Evolutionary conservation across 2,113 vertebrate genomes (phyloP), one percentile per base, ranked within the genome.

Genomic region (Pelvicachromis taeniatus): DNA sequence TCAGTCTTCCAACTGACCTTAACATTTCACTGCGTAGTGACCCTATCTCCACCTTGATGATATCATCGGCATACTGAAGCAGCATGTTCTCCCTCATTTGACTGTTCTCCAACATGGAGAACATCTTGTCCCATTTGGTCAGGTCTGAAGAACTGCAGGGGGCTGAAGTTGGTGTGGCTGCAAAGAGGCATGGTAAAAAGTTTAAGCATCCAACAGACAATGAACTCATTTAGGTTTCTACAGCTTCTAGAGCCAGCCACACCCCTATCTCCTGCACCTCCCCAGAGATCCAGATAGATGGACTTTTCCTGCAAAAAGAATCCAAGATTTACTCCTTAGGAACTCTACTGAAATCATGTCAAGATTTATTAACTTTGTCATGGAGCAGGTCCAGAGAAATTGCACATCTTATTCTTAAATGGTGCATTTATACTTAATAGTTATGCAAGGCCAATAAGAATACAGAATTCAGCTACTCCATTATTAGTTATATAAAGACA

Each of bases 71-170:
- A 1, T 96, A 96, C 91, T 99, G 97, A 85, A 99, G 96, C 93
- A 99, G 93, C 97, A 98, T 98, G 94, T 96, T 97, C 94, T 99
- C 97, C 75, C 97, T 96, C 99, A 99, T 99, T 94, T 99, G 98
- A 0, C 98, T 98, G 96, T 99, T 97, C 96, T 99, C 99, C 80
- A 99, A 94, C 98, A 99, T 98, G 70, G 96, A 97, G 95, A 99
- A 99, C 63, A 99, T 95, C 92, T 99, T 99, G 96, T 99, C 98
- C 99, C 99, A 99, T 84, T 97, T 96, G 4, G 93, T 97, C 89
- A 96, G 93, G 58, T 98, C 97, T n/a, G 50, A 53, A 42, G 88
- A 84, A 14, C 92, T 89, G 86, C 98, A 99, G 84, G 97, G 97
- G 2, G 68, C 6, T 17, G 90, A 29, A 19, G 77, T 94, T 1